Evolutionary conservation across 2,888 invertebrate genomes (phyloP), one percentile per base, ranked within the genome.

Genomic region (Eristalis pertinax): DNA sequence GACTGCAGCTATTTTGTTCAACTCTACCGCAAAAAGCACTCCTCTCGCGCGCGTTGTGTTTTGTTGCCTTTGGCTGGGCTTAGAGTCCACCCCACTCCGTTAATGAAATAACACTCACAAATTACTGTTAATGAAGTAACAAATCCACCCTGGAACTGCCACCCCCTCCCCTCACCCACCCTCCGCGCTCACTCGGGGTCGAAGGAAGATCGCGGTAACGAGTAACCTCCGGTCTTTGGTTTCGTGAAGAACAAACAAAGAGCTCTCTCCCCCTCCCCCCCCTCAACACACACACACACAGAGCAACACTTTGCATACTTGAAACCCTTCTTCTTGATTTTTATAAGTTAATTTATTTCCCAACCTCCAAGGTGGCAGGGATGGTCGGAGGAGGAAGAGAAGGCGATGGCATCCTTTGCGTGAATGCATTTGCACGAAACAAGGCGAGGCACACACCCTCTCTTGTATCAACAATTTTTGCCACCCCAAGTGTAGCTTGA

Each of bases 61-160:
- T n/a, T n/a, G n/a, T 67, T 43, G 79, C 38, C 38, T 8, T 32
- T 10, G 38, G 19, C n/a, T 63, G 69, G 26, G 64, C 32, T 58
- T 58, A 13, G 58, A 24, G 58, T n/a, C 26, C 26, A 26, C 22
- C 2, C 58, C 58, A 13, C 29, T 13, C 69, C 73, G 43, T 69
- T 87, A 87, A 87, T 84, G 87, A 87, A 87, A 84, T 87, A 84
- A 84, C 76, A 76, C 84, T 87, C 87, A 73, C 84, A 87, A 87
- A 87, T 87, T 87, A 87, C 87, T 80, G 75, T 87, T 87, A 87
- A 87, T 87, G 87, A 87, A 87, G 87, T 87, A 87, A 87, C 87
- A 87, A 87, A 84, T 79, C 79, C 79, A 80, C 75, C 50, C 7
- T 26, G 26, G 26, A 4, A 26, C 26, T 26, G n/a, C n/a, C n/a